Base-by-base conservation (phyloP, 2,113 vertebrate genomes). In the Platichthys flesus region DNA sequence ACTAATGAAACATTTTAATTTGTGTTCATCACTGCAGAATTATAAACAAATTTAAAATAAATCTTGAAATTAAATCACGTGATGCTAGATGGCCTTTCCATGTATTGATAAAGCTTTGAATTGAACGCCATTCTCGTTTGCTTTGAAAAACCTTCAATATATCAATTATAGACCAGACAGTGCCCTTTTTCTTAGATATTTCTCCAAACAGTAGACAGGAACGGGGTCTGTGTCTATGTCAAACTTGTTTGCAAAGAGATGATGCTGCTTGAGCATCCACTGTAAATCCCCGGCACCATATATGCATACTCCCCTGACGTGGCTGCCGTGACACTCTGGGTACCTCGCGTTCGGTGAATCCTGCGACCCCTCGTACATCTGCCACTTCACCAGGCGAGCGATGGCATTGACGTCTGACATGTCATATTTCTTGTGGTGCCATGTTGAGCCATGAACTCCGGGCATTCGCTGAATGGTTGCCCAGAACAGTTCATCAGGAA, bases 161-260 rank as follows among this genome's bases (percentile, higher is more conserved):
- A 66, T 2, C 8, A 62, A 66, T 24, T 49, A 12, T 20, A 65
- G 15, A 18, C 72, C 52, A 18, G 21, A 60, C 35, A 92, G 79
- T 23, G 91, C 85, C 70, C 95, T 98, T 55, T 92, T 86, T 63
- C 97, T 92, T 67, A 98, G 92, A 87, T 97, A 84, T 62, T 95
- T 94, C 73, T 98, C 97, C 82, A 98, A 88, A 74, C 96, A 98
- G 62, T 95, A 95, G 56, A 98, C 64, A 15, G 94, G 94, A 76
- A 96, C 90, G 28, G 92, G 88, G 76, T 97, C 96, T 0, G 89
- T 78, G 9, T 96, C 94, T 0, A 63, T 63, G 57, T 98, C 97
- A 82, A 98, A 97, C 88, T 98, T 98, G 67, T 98, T 98, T 71
- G 96, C 97, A 90, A 98, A 98, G 13, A 98, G 91, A 76, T 98